Evolutionary conservation across 2,797 vertebrate species (phyloP), one percentile per base, ranked within the genome.

Genomic region (Emys orbicularis): DNA sequence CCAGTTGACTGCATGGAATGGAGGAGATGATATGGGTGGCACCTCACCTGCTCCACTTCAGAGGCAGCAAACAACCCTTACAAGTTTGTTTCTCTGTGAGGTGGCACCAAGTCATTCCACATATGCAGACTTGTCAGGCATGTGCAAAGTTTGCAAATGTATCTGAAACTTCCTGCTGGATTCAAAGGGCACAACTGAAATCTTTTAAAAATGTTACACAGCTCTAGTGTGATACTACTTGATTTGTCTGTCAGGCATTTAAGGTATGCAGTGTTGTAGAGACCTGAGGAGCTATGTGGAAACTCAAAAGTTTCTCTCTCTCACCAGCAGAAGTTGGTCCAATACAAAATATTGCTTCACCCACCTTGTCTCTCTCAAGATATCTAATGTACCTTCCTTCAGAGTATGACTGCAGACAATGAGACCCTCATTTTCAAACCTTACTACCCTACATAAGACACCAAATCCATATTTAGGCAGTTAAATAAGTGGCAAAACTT

Each of bases 21-120:
- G 41, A 92, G 68, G 18, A 74, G 37, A 25, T 21, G 23, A 7
- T 61, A 16, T 34, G 15, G 15, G 59, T 34, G 31, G 59, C 31
- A 41, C 11, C 37, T 21, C 68, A 41, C 21, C 18, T 74, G 68
- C 37, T 37, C 68, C 21, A 61, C 31, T 41, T 74, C n/a, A 41
- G 37, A 23, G n/a, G n/a, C 37, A 41, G 19, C 68, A 41, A 74
- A 25, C n/a, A 25, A 41, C 18, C 21, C 37, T 25, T 41, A 11
- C 3, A 44, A 12, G 68, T 41, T 74, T 41, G 68, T 90, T 72
- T 31, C 54, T 86, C 50, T 29, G 76, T 23, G 31, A 83, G 93
- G 95, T 94, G 85, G 53, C 87, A 84, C 59, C 37, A 94, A 93
- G 77, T 92, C 86, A 37, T 82, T 86, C 90, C 89, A 29, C 92